Percentiles rank a stretch among this genome's conserved stretches.
Evolutionary conservation across 2,797 vertebrate species (phyloP).

Genomic region (Macrochelys suwanniensis): DNA sequence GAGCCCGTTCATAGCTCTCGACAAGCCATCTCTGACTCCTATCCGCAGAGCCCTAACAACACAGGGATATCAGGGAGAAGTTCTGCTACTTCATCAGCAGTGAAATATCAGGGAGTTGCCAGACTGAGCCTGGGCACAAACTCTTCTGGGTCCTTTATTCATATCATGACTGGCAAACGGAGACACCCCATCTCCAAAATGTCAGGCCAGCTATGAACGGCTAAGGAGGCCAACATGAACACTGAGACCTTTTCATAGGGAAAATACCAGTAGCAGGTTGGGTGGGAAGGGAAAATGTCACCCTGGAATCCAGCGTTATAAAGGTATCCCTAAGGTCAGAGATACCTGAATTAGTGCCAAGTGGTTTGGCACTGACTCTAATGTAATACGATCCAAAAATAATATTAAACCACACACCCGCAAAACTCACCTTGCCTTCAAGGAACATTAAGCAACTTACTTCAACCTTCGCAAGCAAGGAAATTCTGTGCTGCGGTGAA

Average conservation of each 20-base stretch:
- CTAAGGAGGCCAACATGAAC: neutral
- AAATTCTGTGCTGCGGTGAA: neutral
- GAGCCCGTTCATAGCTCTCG: neutral
- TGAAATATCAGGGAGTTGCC: neutral
- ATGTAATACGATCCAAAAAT: conserved; percentile 7
- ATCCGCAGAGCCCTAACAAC: neutral
- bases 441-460: neutral
- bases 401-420: neutral
- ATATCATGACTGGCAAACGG: neutral
- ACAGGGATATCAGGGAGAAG: neutral
- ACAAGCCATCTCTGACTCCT: neutral
- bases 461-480: neutral
- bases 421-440: neutral
- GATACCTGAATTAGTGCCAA: neutral
- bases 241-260: neutral
- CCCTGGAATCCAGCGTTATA: neutral
- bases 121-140: neutral
- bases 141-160: neutral
- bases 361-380: conserved; percentile 12
- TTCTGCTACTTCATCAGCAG: neutral
- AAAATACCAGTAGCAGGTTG: neutral
- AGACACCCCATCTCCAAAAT: neutral
- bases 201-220: neutral
- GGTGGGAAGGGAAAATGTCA: conserved; percentile 13
- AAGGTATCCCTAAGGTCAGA: conserved; percentile 17